phyloP scores from a whole-genome alignment of 1,140 invertebrate genomes.

The Monomorium pharaonis region DNA sequence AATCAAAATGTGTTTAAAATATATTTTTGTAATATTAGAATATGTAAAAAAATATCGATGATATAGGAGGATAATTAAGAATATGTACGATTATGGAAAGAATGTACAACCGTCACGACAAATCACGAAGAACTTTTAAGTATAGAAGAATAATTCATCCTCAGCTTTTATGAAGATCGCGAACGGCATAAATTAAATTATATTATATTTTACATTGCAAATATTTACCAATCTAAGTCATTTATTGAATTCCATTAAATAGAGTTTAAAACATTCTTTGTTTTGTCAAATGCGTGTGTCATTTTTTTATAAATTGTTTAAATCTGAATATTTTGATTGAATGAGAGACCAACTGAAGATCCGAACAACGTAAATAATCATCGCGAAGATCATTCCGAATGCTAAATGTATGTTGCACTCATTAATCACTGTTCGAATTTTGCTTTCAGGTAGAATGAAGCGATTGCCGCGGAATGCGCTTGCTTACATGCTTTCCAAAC shows the following conservation, averaged over 20 bases:
- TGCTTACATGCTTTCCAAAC: slow-evolving; percentile 45
- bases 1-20: not conserved
- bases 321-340: not conserved
- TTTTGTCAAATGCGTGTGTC: not conserved
- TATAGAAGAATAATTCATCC: too few relatives aligned
- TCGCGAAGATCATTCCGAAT: slow-evolving; percentile 1
- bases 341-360: not conserved
- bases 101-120: too few relatives aligned
- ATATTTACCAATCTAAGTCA: not conserved
- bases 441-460: slow-evolving; percentile 49
- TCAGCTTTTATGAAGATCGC: too few relatives aligned
- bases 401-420: not conserved
- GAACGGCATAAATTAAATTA: too few relatives aligned
- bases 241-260: not conserved
- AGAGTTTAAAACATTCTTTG: not conserved
- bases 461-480: not conserved
- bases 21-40: not conserved
- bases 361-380: not conserved
- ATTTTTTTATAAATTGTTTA: not conserved
- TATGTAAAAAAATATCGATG: not conserved
- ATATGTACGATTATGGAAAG: too few relatives aligned
- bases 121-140: too few relatives aligned
- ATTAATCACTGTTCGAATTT: slow-evolving; percentile 29
- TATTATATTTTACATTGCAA: not conserved
- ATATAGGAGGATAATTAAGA: too few relatives aligned